Conservation (phyloP, 2,888 invertebrate genomes). For the Muscina levida region DNA sequence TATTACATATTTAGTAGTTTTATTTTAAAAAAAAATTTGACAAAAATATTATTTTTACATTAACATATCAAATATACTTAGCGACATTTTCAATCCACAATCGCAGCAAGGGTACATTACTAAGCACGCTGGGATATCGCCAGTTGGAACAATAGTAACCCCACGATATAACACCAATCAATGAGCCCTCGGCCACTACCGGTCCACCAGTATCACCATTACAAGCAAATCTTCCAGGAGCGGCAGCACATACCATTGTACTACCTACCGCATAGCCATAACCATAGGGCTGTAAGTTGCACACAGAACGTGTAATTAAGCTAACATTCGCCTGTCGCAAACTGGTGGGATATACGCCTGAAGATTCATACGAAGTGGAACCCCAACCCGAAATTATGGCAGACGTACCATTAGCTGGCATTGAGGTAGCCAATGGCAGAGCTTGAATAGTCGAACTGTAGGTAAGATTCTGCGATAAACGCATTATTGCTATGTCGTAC, state of each 20-base stretch:
- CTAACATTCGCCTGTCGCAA: conserved; percentile 79
- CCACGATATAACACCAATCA: conserved; percentile 79
- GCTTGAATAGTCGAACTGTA: conserved; percentile 77
- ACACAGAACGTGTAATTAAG: conserved; percentile 77
- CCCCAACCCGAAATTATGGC: conserved; percentile 71
- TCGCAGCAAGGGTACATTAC: conserved; percentile 70
- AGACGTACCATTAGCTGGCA: conserved; percentile 63
- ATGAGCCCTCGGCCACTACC: conserved; percentile 69
- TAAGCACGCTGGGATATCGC: conserved; percentile 76
- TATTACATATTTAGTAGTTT: too few species aligned
- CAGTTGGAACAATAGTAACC: conserved; percentile 75
- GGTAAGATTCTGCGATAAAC: conserved; percentile 79
- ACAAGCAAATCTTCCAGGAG: conserved; percentile 75
- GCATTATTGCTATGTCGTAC: conserved; percentile 82
- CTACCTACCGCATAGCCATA: conserved; percentile 68
- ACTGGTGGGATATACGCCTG: conserved; percentile 73
- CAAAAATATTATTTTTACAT: too few species aligned
- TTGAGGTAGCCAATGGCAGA: conserved; percentile 77
- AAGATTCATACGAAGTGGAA: conserved; percentile 66
- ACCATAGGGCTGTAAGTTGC: conserved; percentile 79
- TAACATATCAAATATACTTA: conserved; percentile 60
- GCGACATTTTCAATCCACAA: conserved; percentile 69
- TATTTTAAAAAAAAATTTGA: too few species aligned
- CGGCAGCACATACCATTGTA: conserved; percentile 75
- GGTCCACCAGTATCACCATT: conserved; percentile 80